Evolutionary conservation across 92 coral and sea anemone species (phyloP).

Genomic region (Epizoanthus stellaris): DNA sequence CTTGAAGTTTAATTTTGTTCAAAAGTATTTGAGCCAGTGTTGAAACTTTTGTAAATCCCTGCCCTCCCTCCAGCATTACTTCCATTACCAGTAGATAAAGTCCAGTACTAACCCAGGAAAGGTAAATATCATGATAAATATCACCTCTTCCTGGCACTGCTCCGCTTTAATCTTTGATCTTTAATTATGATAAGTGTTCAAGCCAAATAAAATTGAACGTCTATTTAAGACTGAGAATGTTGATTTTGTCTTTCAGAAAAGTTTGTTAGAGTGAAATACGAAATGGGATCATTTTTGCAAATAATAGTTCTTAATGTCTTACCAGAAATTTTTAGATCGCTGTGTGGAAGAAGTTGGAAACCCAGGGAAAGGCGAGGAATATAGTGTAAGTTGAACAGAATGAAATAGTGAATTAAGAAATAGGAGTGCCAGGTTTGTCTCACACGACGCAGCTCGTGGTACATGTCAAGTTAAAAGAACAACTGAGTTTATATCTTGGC

Average conservation of each 20-base stretch:
- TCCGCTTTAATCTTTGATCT: neutral
- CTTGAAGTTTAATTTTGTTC: neutral
- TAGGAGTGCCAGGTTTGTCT: no score
- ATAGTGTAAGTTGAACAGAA: constrained; percentile 58
- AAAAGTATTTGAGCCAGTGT: neutral
- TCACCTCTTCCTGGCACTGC: no score
- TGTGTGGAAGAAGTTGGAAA: constrained; percentile 79
- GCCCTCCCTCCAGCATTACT: no score
- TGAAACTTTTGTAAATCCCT: neutral
- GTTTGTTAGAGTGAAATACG: neutral
- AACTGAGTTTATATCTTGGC: neutral
- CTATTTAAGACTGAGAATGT: no score
- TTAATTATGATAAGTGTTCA: neutral
- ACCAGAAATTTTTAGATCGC: constrained; percentile 82
- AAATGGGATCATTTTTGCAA: neutral
- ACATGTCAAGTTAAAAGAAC: no score
- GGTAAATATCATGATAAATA: no score
- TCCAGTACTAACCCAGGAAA: neutral
- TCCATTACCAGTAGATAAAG: no score
- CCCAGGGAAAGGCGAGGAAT: constrained; percentile 71
- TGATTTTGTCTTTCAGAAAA: no score
- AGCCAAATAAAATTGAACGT: neutral
- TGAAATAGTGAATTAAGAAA: no score
- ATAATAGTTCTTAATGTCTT: neutral
- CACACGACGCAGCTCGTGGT: no score